Conservation (phyloP, 2,113 vertebrate species). For the Phyllostomus discolor region DNA sequence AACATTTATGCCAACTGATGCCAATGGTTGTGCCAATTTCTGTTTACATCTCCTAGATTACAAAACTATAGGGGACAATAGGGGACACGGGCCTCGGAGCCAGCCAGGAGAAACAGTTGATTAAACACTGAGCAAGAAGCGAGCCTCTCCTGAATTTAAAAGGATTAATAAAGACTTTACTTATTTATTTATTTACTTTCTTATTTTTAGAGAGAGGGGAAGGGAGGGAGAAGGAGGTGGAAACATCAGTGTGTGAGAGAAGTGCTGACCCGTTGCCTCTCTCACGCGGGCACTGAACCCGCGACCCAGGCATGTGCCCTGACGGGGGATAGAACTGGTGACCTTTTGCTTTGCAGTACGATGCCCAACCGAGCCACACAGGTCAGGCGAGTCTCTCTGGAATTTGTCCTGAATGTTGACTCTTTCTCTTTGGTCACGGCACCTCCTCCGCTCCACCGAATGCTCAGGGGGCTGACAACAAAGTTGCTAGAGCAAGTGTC, state of each 20-base stretch:
- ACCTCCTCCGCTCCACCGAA: background rate
- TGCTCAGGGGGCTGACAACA: background rate
- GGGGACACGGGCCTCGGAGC: background rate
- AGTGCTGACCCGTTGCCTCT: no score
- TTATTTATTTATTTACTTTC: no score
- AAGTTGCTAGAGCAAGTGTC: background rate
- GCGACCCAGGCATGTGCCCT: no score
- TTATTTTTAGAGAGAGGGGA: no score
- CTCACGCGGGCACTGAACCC: no score
- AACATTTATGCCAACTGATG: background rate
- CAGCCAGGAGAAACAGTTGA: background rate
- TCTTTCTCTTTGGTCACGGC: background rate
- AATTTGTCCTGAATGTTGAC: background rate
- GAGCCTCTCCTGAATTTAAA: background rate
- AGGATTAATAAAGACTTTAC: no score
- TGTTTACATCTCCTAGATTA: background rate
- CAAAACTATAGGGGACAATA: background rate
- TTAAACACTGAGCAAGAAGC: background rate
- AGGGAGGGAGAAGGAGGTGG: no score
- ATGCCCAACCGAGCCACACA: no score
- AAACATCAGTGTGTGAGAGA: no score
- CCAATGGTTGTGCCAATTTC: background rate
- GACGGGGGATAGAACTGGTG: no score
- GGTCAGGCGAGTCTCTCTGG: background rate
- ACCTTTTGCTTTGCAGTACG: no score